phyloP scores from a whole-genome alignment of 2,113 vertebrate genomes.

The Planiliza haematocheilus region DNA sequence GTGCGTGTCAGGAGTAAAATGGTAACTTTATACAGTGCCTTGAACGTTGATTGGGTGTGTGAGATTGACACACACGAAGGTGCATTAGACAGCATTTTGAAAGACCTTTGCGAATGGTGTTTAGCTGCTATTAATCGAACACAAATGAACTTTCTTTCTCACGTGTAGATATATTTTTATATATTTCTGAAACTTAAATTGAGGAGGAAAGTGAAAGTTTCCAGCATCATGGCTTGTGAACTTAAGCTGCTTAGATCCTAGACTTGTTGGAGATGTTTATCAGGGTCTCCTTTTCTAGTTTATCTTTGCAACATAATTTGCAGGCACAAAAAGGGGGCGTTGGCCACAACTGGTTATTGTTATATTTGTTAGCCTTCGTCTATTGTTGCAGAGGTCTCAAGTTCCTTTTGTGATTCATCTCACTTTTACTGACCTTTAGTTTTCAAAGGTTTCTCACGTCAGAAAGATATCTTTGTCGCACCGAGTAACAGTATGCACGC shows the following conservation, averaged over 20 bases:
- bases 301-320: constrained; percentile 38
- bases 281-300: constrained; percentile 33
- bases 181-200: no score
- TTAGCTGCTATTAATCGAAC: no score
- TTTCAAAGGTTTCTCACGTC: constrained; percentile 11
- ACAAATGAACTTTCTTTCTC: no score
- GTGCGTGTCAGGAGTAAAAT: constrained; percentile 29
- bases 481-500: not conserved
- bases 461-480: not conserved
- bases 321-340: constrained; percentile 41
- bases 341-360: constrained; percentile 37
- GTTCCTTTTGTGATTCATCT: constrained; percentile 24
- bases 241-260: not conserved
- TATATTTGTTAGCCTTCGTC: constrained; percentile 9
- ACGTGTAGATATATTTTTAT: no score
- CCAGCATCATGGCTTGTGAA: not conserved
- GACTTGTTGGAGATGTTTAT: not conserved
- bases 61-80: constrained; percentile 12
- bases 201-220: not conserved
- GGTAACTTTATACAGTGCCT: constrained; percentile 53
- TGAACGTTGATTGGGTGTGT: constrained; percentile 1
- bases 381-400: constrained; percentile 54
- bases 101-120: constrained; percentile 1
- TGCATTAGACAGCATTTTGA: constrained; percentile 16
- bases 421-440: constrained; percentile 36